Base-by-base conservation (phyloP, 2,113 vertebrate genomes). In the Tragelaphus strepsiceros region DNA sequence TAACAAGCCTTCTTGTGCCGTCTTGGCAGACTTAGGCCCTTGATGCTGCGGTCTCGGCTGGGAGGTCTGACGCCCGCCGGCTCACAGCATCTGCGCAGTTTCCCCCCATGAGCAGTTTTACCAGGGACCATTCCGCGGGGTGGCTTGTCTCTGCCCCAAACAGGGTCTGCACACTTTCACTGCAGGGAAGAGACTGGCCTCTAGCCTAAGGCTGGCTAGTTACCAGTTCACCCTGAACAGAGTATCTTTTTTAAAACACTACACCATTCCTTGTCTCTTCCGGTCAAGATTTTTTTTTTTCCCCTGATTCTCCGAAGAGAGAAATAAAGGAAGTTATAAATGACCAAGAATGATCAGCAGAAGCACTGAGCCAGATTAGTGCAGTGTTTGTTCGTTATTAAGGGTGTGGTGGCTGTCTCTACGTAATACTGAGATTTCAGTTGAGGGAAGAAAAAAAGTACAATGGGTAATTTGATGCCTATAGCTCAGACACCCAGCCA, bases 331-430 rank as follows among this genome's bases (percentile, higher is more conserved):
- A 89, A 87, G 43, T 88, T 71, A 16, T 54, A 88, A 93, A 94
- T 77, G 87, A 96, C 35, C 58, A 39, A 54, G 81, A 96, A 71
- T 54, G 82, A 90, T 87, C 96, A 54, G 28, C 53, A 64, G 71
- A 58, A 67, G 67, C 86, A 54, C 74, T 81, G 86, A 97, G 86
- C 89, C 91, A 74, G 46, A 96, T 89, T 32, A 87, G 86, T 84
- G 91, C 96, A 8, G 51, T 67, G 94, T 97, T 96, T 96, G 95
- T 95, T 96, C 85, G 58, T 91, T 56, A 35, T n/a, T 64, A 58
- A 58, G 15, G 32, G 11, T 8, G 71, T 81, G 15, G 0, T 56
- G 46, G 56, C 59, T 80, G 9, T 82, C 51, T 64, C 56, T 56
- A 59, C 19, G 9, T 30, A 87, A 78, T 16, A 46, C 51, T 77